Base-by-base conservation (phyloP, 1,140 invertebrate species). In the Drosophila carrolli region DNA sequence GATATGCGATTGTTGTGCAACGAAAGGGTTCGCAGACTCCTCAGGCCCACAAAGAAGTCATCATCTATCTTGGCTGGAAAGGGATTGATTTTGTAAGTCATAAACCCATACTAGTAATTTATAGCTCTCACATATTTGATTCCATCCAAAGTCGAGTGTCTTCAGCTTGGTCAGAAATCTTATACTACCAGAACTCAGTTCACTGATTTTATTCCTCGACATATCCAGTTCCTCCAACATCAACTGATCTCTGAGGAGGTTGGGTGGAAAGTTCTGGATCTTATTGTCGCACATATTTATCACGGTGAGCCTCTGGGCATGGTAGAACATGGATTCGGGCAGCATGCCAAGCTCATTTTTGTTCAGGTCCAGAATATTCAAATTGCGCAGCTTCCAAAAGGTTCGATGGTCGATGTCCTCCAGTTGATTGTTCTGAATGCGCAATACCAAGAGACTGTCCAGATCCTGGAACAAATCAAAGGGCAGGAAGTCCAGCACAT, bases 401-500 rank as follows among this genome's bases (percentile, higher is more conserved):
- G 95, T 94, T 57, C 95, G 94, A 6, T 93, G 93, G 60, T 95
- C 93, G 10, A 97, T 92, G 78, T 96, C 95, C 85, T 96, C 94
- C 46, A 97, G 78, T 46, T 95, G 93, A 91, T 97, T 97, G 79
- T 95, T 95, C 85, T 96, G 96, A n/a, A 97, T 89, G 65, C 95
- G 94, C 94, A 97, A 80, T 88, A 96, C 95, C 35, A 94, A 93
- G 5, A 96, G 92, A 81, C 95, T 95, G 50, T 95, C 94, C 58
- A 97, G 91, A 40, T 95, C 94, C 72, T 95, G 94, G 61, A 97
- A 97, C 62, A 97, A 93, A 66, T 94, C 94, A 7, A 95, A 93
- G 1, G 96, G 96, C 23, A 97, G 91, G 90, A 96, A 96, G 81
- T 97, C 96, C 5, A 97, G 93, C 50, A 94, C 92, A 90, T 97